Percentiles rank a stretch among this genome's conserved stretches.
phyloP scores from a whole-genome alignment of 2,113 vertebrate species.

The Plestiodon gilberti region DNA sequence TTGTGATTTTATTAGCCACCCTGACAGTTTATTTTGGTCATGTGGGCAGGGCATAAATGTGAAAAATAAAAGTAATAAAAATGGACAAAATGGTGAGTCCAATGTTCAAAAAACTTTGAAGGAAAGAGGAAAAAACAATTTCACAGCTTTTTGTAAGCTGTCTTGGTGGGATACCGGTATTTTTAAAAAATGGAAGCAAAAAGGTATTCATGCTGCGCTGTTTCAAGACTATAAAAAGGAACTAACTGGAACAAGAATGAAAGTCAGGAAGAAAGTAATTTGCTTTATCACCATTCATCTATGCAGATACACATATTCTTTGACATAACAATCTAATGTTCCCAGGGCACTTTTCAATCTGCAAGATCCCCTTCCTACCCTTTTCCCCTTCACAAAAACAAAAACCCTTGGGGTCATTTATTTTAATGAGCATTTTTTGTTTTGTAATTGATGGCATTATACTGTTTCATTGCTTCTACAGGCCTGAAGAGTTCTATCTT shows the following conservation, averaged over 20 bases:
- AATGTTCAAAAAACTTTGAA: neutral
- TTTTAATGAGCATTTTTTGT: constrained; percentile 1
- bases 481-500: neutral
- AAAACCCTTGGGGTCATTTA: neutral
- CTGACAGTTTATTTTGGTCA: neutral
- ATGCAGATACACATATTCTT: neutral
- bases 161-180: neutral
- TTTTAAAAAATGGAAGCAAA: neutral
- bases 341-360: neutral
- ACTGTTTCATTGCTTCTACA: neutral
- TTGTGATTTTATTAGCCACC: neutral
- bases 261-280: neutral
- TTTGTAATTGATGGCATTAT: constrained; percentile 23
- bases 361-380: neutral
- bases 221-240: neutral
- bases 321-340: neutral
- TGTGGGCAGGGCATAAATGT: neutral
- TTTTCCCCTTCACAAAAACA: neutral
- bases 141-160: neutral
- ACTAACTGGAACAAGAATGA: neutral
- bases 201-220: neutral
- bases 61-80: neutral
- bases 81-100: neutral
- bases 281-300: neutral
- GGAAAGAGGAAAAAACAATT: neutral